Evolutionary conservation across 2,888 invertebrate species (phyloP), one percentile per base, ranked within the genome.

Genomic region (Julus scanicus): DNA sequence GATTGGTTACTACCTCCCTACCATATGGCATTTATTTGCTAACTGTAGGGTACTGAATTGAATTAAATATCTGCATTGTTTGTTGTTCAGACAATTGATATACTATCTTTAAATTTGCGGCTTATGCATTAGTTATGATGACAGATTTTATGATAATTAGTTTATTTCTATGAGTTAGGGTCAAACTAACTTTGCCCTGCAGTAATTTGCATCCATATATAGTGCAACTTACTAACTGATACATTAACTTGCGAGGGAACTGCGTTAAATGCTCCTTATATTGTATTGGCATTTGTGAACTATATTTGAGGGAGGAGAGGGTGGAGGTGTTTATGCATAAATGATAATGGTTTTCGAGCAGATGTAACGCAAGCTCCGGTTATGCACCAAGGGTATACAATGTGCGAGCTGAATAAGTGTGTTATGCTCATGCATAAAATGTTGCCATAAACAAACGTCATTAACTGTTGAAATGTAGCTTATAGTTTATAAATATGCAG

Each of bases 401-500:
- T 5, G 37, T 80, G 37, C 13, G 37, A 80, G 80, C 37, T 29
- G 80, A 80, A 80, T 37, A 80, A 29, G 37, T 37, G 80, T 15
- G 37, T 80, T 37, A 80, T 37, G 15, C 13, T 80, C 13, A 15
- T 80, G 29, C 80, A 37, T 80, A 13, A 37, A 20, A 71, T 71
- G 20, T 29, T 71, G 20, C 5, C 29, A 80, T 39, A 80, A 37
- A 80, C 80, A 80, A 80, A 80, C 80, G 37, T 80, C 80, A 80
- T 80, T 39, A 80, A 15, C 80, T 80, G 80, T 37, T 80, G 15
- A 80, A 80, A 80, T 37, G 37, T 37, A 37, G 80, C 3, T 37
- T 80, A 57, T 17, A 15, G 29, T 80, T 80, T 37, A 80, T 80
- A 80, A 80, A 80, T 80, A 39, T 29, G 80, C 80, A 37, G 80